Evolutionary conservation across 2,797 vertebrate species (phyloP).

Genomic region (Falco berigora): DNA sequence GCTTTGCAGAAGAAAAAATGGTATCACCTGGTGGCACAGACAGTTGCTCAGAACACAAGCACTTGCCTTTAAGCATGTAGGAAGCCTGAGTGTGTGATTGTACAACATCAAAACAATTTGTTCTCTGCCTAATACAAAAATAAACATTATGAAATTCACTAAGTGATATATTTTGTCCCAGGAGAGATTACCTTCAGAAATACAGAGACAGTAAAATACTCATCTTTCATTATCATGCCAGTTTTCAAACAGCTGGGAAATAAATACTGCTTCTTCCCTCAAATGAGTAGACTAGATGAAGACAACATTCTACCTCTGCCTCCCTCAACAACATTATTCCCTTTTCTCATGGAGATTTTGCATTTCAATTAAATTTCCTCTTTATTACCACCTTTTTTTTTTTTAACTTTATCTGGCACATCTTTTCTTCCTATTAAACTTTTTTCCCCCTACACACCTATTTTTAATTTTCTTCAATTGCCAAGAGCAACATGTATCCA

Average conservation of each 20-base stretch:
- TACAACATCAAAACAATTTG: neutral
- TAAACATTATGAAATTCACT: neutral
- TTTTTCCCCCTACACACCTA: neutral
- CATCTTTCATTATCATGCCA: neutral
- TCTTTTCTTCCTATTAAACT: neutral
- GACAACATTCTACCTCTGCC: neutral
- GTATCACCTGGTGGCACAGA: neutral
- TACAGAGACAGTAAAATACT: neutral
- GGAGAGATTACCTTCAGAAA: neutral
- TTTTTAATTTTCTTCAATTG: neutral
- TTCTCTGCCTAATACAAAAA: neutral
- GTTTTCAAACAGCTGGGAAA: neutral
- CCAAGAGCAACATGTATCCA: neutral
- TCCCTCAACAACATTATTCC: neutral
- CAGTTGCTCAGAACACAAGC: accelerated
- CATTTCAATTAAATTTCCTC: neutral
- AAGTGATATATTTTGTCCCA: neutral
- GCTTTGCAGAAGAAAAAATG: neutral
- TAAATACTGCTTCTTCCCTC: neutral
- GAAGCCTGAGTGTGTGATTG: neutral
- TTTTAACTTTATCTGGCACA: neutral
- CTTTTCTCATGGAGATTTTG: neutral
- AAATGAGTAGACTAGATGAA: neutral
- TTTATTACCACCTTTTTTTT: neutral
- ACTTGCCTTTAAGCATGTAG: neutral